Percentiles rank a stretch among this genome's conserved stretches.
phyloP scores from a whole-genome alignment of 2,888 invertebrate genomes.

The Drosophila kokeensis region DNA sequence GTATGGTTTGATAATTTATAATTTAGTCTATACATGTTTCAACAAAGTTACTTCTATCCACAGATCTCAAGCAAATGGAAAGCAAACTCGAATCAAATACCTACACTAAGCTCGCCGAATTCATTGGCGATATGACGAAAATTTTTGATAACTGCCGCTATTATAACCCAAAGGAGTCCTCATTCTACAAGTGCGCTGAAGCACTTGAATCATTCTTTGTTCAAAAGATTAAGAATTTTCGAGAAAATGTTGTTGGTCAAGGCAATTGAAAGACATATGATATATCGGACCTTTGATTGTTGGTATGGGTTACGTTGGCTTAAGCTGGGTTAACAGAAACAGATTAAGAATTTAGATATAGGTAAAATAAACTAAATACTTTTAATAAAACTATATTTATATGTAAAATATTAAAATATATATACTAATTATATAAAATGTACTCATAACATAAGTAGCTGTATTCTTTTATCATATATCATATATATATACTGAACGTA shows the following conservation, averaged over 20 bases:
- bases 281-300: constrained; percentile 13
- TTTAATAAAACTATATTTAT: constrained; percentile 33
- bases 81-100: constrained; percentile 92
- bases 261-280: constrained; percentile 48
- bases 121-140: constrained; percentile 98
- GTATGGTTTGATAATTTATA: constrained; percentile 86
- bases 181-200: constrained; percentile 98
- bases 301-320: constrained; percentile 21
- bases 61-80: constrained; percentile 97
- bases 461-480: constrained; percentile 31
- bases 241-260: constrained; percentile 90
- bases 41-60: background rate
- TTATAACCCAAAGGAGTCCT: constrained; percentile 97
- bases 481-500: constrained; percentile 17
- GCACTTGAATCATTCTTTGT: constrained; percentile 97
- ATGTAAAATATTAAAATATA: constrained; percentile 8
- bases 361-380: constrained; percentile 35
- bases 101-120: constrained; percentile 96
- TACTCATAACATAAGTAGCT: constrained; percentile 49
- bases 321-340: constrained; percentile 26
- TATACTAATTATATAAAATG: constrained; percentile 16
- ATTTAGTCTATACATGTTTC: background rate
- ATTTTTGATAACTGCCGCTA: constrained; percentile 99
- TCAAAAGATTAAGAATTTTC: constrained; percentile 94
- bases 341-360: constrained; percentile 41